These are phyloP conservation scores for Platygyra sinensis DNA, from an alignment of 64 coral and sea anemone species.

Conservation along the genomic window DNA sequence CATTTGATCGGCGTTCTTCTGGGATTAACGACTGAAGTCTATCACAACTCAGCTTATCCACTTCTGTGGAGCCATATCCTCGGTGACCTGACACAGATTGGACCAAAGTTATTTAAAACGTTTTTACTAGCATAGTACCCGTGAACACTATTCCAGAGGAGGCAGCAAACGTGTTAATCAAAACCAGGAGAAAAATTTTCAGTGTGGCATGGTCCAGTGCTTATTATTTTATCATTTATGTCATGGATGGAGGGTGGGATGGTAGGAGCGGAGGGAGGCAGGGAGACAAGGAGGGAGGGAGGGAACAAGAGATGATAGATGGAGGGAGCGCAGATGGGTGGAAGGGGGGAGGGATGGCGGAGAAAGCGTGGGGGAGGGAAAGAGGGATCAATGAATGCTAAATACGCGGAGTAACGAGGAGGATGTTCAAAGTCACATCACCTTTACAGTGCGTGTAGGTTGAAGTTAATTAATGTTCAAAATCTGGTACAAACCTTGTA, in stretches of 20 bases:
- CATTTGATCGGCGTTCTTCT: constrained; percentile 9
- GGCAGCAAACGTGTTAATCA: neutral
- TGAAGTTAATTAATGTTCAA: neutral
- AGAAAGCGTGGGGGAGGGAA: neutral
- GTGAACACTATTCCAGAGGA: too few relatives aligned
- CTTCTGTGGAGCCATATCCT: constrained; percentile 68
- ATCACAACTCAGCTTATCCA: constrained; percentile 1
- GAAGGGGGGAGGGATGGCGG: too few relatives aligned
- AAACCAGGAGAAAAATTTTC: neutral
- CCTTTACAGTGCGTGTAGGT: too few relatives aligned
- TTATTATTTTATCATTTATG: too few relatives aligned
- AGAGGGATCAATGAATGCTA: too few relatives aligned
- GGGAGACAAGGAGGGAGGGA: neutral
- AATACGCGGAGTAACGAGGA: too few relatives aligned
- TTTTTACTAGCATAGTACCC: too few relatives aligned
- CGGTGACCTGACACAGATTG: constrained; percentile 34
- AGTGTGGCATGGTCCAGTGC: too few relatives aligned
- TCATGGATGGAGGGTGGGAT: too few relatives aligned
- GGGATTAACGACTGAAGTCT: constrained; percentile 9
- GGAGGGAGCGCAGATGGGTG: too few relatives aligned
- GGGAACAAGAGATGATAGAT: neutral
- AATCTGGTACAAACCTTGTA: constrained; percentile 63
- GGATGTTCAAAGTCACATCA: too few relatives aligned
- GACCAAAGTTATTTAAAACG: neutral
- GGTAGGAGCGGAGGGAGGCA: too few relatives aligned